Evolutionary conservation across 2,113 vertebrate species (phyloP), one percentile per base, ranked within the genome.

Genomic region (Austrofundulus limnaeus): DNA sequence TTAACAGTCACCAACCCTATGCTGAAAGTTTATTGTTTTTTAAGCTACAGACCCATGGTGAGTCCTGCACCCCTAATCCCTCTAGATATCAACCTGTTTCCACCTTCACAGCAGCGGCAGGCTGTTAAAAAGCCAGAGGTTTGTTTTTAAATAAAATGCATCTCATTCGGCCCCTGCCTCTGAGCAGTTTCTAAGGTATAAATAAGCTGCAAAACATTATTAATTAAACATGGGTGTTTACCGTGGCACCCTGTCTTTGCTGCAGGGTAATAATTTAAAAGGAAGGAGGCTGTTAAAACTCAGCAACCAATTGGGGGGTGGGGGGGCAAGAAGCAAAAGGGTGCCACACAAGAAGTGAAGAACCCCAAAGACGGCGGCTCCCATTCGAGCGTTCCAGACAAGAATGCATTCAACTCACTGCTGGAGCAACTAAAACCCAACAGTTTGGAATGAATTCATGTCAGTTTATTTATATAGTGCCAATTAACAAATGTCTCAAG

Each of bases 311-410:
- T 83, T 65, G 81, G 73, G 77, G 80, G 17, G 71, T 80, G 73
- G 77, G 80, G 17, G 71, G 67, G 49, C 28, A 37, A 37, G 61
- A 66, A 84, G 50, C 81, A 61, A 77, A 72, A 74, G 69, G 56
- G 77, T 81, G 77, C 88, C 87, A 87, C 89, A 88, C 87, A 89
- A 54, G 82, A 78, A 76, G 85, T 37, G 47, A 72, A 78, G 72
- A 61, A 53, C 64, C 77, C 78, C 38, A 48, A 74, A 80, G 83
- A 73, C 66, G 58, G 61, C 2, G 65, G 72, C 57, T 69, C 76
- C 78, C 51, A 54, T 61, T 38, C 1, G 17, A 19, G 42, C 1
- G 8, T 90, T 90, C 85, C 79, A 76, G 65, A 70, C 42, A 41
- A 64, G 63, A 77, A 61, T 59, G 60, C 63, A 61, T 74, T 48